Conservation (phyloP, 2,888 invertebrate genomes). For the Cosmia pyralina region DNA sequence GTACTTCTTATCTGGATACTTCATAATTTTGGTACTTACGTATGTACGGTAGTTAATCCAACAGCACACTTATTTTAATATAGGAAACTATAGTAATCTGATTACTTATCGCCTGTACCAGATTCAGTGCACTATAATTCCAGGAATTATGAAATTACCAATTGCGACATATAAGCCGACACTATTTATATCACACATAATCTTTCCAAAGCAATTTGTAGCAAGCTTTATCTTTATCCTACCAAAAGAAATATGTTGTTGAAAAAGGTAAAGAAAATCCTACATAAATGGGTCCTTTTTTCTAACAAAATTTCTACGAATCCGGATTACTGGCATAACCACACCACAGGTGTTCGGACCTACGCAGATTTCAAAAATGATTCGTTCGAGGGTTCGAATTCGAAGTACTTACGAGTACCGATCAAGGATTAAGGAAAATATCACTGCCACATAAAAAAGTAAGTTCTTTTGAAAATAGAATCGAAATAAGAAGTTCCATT, state of each 20-base stretch:
- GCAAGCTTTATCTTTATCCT: background rate
- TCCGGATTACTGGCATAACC: background rate
- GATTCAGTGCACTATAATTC: background rate
- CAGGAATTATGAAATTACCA: background rate
- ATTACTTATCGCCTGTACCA: background rate
- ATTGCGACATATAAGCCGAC: background rate
- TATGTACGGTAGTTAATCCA: background rate
- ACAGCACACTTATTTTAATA: background rate
- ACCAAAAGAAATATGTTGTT: background rate
- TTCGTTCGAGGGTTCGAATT: slow-evolving; percentile 1
- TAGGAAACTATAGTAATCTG: background rate
- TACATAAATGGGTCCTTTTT: background rate
- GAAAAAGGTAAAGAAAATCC: slow-evolving; percentile 1
- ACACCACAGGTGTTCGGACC: background rate
- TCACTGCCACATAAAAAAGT: slow-evolving; percentile 26
- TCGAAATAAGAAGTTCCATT: background rate
- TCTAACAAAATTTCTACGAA: background rate
- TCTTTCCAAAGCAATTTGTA: slow-evolving; percentile 7
- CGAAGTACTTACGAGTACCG: background rate
- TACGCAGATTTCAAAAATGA: background rate
- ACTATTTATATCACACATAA: background rate
- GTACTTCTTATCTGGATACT: no score
- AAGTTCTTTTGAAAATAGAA: slow-evolving; percentile 45
- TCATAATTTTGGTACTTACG: background rate
- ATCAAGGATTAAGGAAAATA: slow-evolving; percentile 26